Base-by-base conservation (phyloP, 2,888 invertebrate genomes). In the Choristoneura rosaceana region DNA sequence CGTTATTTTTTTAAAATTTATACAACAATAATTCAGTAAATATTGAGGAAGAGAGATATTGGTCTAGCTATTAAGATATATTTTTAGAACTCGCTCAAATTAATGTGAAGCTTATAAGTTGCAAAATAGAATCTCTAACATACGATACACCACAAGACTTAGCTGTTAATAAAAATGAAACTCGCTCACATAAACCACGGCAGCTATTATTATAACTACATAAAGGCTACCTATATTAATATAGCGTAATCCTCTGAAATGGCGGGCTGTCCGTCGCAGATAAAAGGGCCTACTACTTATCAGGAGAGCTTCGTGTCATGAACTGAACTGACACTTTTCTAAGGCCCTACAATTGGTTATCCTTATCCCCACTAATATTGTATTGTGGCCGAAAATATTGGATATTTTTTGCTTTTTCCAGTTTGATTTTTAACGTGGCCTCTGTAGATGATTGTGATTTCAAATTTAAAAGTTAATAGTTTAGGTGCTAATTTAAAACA, bases 241-340 rank as follows among this genome's bases (percentile, higher is more conserved):
- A 59, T 69, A 52, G 50, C 25, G 43, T 73, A 73, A 73, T 73
- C 73, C 73, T 73, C 47, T 4, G 64, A 34, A 47, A 64, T 69
- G 25, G 73, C 67, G 34, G 73, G 63, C 68, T 73, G 73, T 63
- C 63, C 50, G 59, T 15, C 33, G 50, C 33, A 73, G 73, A 73
- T 73, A 73, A 68, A 71, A 47, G n/a, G 43, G 12, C 14, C 58
- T 50, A 64, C 64, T 50, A 64, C 64, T 64, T 64, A 64, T 50
- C 64, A 50, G 50, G 34, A 64, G 64, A 64, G 64, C 64, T 64
- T 50, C 64, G 50, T 64, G 64, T 64, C 64, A 64, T 50, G 64
- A 64, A 50, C 64, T 64, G 64, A 47, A 34, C 64, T 64, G 64
- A 64, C 64, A 64, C 34, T 64, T 64, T 64, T 64, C 64, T 34